Evolutionary conservation across 1,140 invertebrate genomes (phyloP), one percentile per base, ranked within the genome.

Genomic region (Vollenhovia emeryi): DNA sequence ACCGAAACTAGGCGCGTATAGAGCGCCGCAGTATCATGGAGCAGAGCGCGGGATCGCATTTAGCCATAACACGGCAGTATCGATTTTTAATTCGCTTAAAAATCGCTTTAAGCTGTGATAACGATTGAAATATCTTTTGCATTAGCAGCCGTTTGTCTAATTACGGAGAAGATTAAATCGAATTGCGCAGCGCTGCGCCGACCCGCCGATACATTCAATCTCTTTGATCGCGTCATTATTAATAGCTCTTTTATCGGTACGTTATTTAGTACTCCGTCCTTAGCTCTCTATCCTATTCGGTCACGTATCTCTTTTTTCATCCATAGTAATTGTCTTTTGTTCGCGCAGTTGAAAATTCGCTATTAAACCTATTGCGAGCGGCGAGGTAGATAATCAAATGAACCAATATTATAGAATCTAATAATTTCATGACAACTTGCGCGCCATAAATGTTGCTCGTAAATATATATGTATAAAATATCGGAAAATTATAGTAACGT

Each of bases 41-140:
- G 74, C 57, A 9, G 27, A 30, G 40, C 24, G 40, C 43, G 71
- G 69, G 48, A 88, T 73, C 71, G 79, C 83, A 85, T 88, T 87
- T 85, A 88, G 73, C 71, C 30, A 57, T 66, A 83, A 84, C 80
- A 74, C 71, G 62, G 64, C 66, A 33, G 18, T 82, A 82, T 82
- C 78, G 78, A 82, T 82, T 82, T 82, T 82, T 82, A 82, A 82
- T 82, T 82, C 50, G 78, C 66, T 82, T 57, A 82, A 82, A 82
- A 82, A 82, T 82, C 66, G 66, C 78, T 82, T 82, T 73, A 82
- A 82, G 66, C 78, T 21, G 78, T 68, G 78, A 82, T 82, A 82
- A 82, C 78, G 66, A 82, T 82, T 73, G 78, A 82, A 82, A 82
- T 82, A 82, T 82, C 78, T 82, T 82, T 82, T 82, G 78, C 78